These are phyloP conservation scores for Drosophila carrolli DNA, from an alignment of 1,140 invertebrate species.

Conservation along the genomic window DNA sequence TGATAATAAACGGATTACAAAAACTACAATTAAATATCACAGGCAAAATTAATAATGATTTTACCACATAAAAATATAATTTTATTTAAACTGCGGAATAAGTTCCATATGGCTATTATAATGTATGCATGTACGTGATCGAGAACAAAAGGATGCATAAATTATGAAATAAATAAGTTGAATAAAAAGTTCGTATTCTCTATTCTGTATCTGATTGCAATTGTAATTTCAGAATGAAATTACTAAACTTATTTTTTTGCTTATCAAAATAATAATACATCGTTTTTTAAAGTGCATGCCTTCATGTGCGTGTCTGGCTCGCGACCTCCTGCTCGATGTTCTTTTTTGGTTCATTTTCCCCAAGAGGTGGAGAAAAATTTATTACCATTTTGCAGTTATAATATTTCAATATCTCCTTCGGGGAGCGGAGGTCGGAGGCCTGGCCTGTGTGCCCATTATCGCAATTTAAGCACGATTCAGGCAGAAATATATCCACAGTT, in stretches of 20 bases:
- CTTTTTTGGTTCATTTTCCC: conserved; percentile 16
- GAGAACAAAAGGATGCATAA: background rate
- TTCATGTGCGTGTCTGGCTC: conserved; percentile 52
- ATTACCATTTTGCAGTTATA: conserved; percentile 81
- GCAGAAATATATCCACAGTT: conserved; percentile 42
- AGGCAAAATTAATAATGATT: too few relatives aligned
- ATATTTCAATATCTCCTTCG: conserved; percentile 75
- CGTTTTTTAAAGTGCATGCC: conserved; percentile 24
- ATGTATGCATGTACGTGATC: background rate
- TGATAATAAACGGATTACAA: too few relatives aligned
- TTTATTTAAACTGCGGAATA: too few relatives aligned
- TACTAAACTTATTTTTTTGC: too few relatives aligned
- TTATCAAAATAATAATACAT: background rate
- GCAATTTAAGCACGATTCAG: conserved; percentile 71
- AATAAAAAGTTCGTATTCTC: background rate
- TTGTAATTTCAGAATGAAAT: too few relatives aligned
- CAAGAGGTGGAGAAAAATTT: conserved; percentile 61
- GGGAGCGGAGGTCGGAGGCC: conserved; percentile 16
- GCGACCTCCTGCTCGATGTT: conserved; percentile 24
- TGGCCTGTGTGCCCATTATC: conserved; percentile 66
- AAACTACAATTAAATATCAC: too few relatives aligned
- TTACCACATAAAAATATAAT: too few relatives aligned
- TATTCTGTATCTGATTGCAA: background rate
- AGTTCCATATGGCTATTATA: too few relatives aligned
- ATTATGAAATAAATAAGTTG: background rate